These are phyloP conservation scores for Gorsachius goisagi DNA, from an alignment of 2,113 vertebrate species.

Conservation along the genomic window DNA sequence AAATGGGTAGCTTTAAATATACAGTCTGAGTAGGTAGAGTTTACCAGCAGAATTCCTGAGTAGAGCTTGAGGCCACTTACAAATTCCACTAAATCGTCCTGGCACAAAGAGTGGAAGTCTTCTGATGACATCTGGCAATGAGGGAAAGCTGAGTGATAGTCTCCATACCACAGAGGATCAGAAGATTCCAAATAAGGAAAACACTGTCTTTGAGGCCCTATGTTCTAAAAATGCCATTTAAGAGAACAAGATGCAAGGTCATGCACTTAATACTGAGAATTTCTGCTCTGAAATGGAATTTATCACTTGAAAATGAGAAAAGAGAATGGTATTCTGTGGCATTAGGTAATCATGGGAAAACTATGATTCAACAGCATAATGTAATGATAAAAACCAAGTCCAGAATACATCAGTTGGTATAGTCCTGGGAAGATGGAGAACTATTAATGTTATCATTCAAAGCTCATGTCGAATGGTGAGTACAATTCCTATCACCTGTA, in stretches of 20 bases:
- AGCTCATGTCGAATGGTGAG: background rate
- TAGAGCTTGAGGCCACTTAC: background rate
- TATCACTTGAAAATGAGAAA: background rate
- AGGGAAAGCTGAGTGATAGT: background rate
- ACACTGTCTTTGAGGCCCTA: background rate
- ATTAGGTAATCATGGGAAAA: background rate
- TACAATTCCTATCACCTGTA: background rate
- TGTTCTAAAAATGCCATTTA: background rate
- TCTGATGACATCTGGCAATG: accelerated
- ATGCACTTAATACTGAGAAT: background rate
- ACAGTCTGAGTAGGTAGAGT: background rate
- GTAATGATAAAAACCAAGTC: background rate
- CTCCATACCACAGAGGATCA: background rate
- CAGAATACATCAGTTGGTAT: background rate
- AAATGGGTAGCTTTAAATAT: background rate
- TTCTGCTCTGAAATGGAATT: background rate
- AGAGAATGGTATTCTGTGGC: background rate
- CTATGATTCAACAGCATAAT: background rate
- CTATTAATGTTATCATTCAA: background rate
- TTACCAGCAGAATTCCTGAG: background rate
- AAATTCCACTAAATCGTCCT: background rate
- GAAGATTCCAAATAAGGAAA: background rate
- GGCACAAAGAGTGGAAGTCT: background rate
- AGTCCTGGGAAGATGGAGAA: background rate
- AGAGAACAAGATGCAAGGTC: background rate